Conservation (phyloP, 2,113 vertebrate genomes). For the Stomatorhinus ivindoensis region DNA sequence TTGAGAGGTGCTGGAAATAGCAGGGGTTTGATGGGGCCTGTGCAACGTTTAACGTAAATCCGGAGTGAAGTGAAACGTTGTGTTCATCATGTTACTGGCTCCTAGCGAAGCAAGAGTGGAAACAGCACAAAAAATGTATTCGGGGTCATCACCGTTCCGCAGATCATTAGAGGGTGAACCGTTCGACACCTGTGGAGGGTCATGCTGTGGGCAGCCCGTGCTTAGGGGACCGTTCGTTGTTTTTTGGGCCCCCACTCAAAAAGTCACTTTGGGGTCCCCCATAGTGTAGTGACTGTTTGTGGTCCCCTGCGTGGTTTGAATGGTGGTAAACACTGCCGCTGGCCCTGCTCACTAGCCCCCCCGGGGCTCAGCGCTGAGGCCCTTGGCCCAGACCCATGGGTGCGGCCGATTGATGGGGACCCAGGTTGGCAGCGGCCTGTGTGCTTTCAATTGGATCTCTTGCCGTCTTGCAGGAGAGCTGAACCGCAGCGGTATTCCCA, state of each 20-base stretch:
- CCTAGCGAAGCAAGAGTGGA: background rate
- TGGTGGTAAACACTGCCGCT: background rate
- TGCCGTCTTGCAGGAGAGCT: background rate
- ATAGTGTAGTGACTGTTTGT: background rate
- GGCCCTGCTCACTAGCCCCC: background rate
- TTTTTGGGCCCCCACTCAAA: background rate
- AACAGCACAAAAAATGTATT: background rate
- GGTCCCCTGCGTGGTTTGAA: background rate
- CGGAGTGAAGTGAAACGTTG: background rate
- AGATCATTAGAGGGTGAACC: background rate
- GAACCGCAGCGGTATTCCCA: background rate
- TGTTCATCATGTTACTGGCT: background rate
- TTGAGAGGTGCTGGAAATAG: background rate
- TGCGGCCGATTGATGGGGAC: constrained; percentile 8
- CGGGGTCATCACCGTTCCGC: background rate
- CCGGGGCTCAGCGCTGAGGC: background rate
- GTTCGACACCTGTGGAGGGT: background rate
- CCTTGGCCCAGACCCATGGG: background rate
- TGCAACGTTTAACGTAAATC: background rate
- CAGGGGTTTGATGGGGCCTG: background rate
- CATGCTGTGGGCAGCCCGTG: background rate
- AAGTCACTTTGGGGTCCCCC: background rate
- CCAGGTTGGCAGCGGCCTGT: constrained; percentile 6
- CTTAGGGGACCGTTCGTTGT: background rate
- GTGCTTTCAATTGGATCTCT: background rate